These are phyloP conservation scores for Drosophila leontia DNA, from an alignment of 1,140 invertebrate genomes.

Conservation along the genomic window DNA sequence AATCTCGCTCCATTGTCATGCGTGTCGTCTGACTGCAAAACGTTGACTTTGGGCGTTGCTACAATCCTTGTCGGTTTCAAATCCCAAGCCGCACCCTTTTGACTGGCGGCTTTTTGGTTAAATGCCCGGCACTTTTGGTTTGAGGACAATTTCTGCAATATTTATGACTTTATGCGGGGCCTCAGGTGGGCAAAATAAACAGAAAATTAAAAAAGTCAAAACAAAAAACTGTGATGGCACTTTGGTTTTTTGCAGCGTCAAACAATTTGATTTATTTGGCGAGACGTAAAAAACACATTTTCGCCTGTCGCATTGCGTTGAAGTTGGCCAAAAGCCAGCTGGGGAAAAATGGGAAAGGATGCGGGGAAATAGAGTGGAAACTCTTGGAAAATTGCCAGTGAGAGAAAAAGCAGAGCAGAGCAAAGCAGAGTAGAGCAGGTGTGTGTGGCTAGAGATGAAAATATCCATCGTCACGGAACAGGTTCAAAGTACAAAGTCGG, in stretches of 20 bases:
- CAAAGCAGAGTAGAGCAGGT: conserved; percentile 10
- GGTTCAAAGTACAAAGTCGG: conserved; percentile 58
- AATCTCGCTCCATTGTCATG: conserved; percentile 4
- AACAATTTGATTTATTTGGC: conserved; percentile 60
- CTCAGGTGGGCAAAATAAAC: conserved; percentile 54
- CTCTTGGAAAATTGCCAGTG: conserved; percentile 39
- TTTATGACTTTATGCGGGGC: conserved; percentile 54
- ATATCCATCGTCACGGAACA: conserved; percentile 35
- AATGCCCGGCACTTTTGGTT: conserved; percentile 31
- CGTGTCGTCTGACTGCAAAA: not conserved
- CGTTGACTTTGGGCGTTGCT: conserved; percentile 44
- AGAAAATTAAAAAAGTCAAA: conserved; percentile 31
- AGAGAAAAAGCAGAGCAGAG: conserved; percentile 2
- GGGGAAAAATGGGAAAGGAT: not conserved
- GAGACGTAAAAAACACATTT: conserved; percentile 48
- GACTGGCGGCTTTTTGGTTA: conserved; percentile 28
- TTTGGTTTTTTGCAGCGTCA: conserved; percentile 33
- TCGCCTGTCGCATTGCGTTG: conserved; percentile 52
- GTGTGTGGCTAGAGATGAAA: conserved; percentile 27
- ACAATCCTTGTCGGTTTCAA: conserved; percentile 13
- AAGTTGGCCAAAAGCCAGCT: conserved; percentile 60
- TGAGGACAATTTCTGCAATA: conserved; percentile 58
- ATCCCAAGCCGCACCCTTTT: conserved; percentile 53
- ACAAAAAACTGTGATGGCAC: conserved; percentile 19
- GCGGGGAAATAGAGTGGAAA: conserved; percentile 41